A percentile compares a stretch with the other conserved stretches of the same genome.
Conservation (phyloP, 2,797 vertebrate species). For the Eutrigla gurnardus region DNA sequence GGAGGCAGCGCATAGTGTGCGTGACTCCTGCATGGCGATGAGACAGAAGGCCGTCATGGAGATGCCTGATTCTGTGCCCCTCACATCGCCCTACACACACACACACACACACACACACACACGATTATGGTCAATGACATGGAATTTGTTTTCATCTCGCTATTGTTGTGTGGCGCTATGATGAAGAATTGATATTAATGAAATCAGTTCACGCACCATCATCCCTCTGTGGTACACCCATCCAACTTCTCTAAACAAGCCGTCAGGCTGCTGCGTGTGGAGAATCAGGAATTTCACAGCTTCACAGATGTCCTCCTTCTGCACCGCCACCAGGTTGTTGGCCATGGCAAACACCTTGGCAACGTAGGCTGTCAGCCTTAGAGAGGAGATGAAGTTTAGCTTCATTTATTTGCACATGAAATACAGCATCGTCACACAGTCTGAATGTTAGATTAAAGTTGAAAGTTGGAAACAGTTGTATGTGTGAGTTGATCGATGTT, state of each 20-base stretch:
- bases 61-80: conserved; percentile 75
- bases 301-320: conserved; percentile 75
- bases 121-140: background rate
- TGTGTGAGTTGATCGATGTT: background rate
- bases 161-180: background rate
- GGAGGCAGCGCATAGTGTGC: conserved; percentile 67
- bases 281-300: conserved; percentile 88
- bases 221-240: fast-evolving
- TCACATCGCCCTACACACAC: conserved; percentile 66
- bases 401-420: background rate
- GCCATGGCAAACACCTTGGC: conserved; percentile 89
- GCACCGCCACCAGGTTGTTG: conserved; percentile 68
- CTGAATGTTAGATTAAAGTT: background rate
- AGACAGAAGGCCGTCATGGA: conserved; percentile 91
- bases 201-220: conserved; percentile 51
- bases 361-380: conserved; percentile 92
- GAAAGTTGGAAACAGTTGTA: fast-evolving
- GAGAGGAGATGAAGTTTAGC: background rate
- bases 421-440: background rate
- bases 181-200: fast-evolving
- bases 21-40: conserved; percentile 85
- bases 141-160: background rate
- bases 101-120: background rate
- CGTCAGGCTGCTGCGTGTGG: conserved; percentile 77
- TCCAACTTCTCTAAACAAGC: conserved; percentile 63